A percentile compares a stretch with the other conserved stretches of the same genome.
Conservation (phyloP, 2,797 vertebrate genomes). For the Girardinus metallicus region DNA sequence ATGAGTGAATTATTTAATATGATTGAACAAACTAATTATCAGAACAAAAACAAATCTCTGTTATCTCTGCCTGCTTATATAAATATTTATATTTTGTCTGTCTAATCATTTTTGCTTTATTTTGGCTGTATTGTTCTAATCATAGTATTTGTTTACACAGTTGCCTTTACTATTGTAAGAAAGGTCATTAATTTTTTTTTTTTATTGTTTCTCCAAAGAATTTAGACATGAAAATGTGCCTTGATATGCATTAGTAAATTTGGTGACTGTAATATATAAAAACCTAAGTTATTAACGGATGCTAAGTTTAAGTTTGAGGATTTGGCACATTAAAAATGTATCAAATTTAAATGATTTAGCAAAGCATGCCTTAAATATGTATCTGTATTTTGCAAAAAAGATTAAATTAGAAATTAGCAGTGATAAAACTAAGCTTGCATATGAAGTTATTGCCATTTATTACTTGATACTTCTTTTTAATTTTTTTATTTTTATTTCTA, state of each 20-base stretch:
- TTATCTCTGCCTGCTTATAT: neutral
- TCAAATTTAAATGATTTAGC: neutral
- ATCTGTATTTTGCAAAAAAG: neutral
- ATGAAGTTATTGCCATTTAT: neutral
- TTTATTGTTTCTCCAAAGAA: neutral
- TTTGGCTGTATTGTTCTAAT: neutral
- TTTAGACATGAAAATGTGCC: neutral
- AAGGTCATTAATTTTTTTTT: neutral
- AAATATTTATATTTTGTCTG: neutral
- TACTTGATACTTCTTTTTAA: neutral
- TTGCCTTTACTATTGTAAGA: neutral
- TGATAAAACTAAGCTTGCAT: neutral
- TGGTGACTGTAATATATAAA: neutral
- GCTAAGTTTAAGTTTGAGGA: neutral
- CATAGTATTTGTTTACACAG: neutral
- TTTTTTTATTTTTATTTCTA: neutral
- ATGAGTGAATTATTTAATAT: constrained; percentile 4
- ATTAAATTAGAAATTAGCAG: neutral
- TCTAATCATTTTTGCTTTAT: neutral
- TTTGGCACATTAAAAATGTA: neutral
- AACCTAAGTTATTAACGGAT: neutral
- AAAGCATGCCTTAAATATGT: neutral
- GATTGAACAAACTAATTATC: neutral
- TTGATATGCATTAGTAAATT: neutral
- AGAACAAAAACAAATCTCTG: neutral